Percentiles rank a stretch among this genome's conserved stretches.
phyloP scores from a whole-genome alignment of 2,888 invertebrate species.

The Pseudococcus viburni region DNA sequence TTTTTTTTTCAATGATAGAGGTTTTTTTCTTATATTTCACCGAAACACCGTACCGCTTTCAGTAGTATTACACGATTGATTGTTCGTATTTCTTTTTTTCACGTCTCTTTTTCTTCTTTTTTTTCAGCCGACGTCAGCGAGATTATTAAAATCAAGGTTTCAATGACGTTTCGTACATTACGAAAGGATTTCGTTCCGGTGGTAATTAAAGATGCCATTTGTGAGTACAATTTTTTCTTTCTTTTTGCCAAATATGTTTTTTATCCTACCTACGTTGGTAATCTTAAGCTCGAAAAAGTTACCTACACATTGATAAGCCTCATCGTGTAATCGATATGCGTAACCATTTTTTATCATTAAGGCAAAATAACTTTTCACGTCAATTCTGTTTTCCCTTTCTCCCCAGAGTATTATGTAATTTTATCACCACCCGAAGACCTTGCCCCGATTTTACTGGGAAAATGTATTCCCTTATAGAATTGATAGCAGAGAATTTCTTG shows the following conservation, averaged over 20 bases:
- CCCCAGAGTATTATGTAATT: slow-evolving; percentile 4
- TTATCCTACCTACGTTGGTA: not conserved
- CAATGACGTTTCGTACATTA: not conserved
- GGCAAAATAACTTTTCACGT: not conserved
- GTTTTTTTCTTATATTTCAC: slow-evolving; percentile 29
- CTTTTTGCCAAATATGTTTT: not conserved
- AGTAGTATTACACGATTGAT: slow-evolving; percentile 47
- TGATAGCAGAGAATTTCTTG: not conserved
- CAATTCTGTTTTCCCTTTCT: not conserved
- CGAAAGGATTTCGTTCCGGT: not conserved
- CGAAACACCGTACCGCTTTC: slow-evolving; percentile 5
- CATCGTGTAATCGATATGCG: not conserved
- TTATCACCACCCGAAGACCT: slow-evolving; percentile 9
- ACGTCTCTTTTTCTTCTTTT: not conserved
- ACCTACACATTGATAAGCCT: not conserved
- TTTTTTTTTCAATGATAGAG: slow-evolving; percentile 14
- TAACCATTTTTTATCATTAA: slow-evolving; percentile 41
- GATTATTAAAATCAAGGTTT: slow-evolving; percentile 29
- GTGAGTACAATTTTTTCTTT: not conserved
- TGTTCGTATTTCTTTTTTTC: slow-evolving; percentile 4
- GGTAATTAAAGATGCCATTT: not conserved
- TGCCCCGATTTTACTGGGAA: not conserved
- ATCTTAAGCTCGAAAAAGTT: not conserved
- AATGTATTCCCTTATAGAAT: slow-evolving; percentile 16
- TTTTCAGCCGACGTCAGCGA: slow-evolving; percentile 23